A percentile compares a stretch with the other conserved stretches of the same genome.
Conservation (phyloP, 2,113 vertebrate species). For the Lucifuga dentata region DNA sequence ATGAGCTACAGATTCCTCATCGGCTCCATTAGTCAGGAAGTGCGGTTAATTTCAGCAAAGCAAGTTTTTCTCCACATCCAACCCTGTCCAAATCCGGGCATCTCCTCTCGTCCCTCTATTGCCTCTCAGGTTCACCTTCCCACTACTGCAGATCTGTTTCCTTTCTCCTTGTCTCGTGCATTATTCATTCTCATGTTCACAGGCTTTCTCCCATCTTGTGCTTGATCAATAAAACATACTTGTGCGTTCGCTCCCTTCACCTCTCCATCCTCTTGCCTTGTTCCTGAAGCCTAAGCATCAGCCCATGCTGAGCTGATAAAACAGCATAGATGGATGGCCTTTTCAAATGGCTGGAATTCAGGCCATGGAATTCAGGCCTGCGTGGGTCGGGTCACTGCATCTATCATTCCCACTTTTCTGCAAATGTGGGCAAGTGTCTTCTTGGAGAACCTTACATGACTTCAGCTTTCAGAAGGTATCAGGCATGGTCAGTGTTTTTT, state of each 20-base stretch:
- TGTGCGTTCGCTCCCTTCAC: slow-evolving; percentile 63
- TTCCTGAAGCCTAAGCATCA: slow-evolving; percentile 38
- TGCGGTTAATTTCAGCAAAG: slow-evolving; percentile 3
- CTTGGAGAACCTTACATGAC: too few relatives aligned
- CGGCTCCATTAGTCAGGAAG: slow-evolving; percentile 18
- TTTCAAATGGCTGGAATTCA: slow-evolving; percentile 44
- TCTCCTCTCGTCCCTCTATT: slow-evolving; percentile 21
- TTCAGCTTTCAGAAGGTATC: too few relatives aligned
- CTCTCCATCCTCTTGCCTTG: slow-evolving; percentile 41
- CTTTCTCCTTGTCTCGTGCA: slow-evolving; percentile 51
- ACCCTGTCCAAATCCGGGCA: slow-evolving; percentile 8
- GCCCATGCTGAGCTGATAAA: slow-evolving; percentile 56
- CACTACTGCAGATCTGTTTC: slow-evolving; percentile 42
- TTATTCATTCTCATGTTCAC: slow-evolving; percentile 76
- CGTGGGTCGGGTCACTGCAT: slow-evolving; percentile 15
- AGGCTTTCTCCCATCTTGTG: slow-evolving; percentile 63
- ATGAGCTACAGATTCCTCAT: background rate
- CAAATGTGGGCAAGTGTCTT: too few relatives aligned
- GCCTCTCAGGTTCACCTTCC: slow-evolving; percentile 43
- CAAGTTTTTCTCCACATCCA: background rate
- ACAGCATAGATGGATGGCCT: slow-evolving; percentile 48
- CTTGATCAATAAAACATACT: slow-evolving; percentile 82
- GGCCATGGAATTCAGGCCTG: slow-evolving; percentile 36
- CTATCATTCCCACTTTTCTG: slow-evolving; percentile 16
- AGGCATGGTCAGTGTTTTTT: too few relatives aligned